Conservation (phyloP, 64 coral and sea anemone species). For the Pocillopora damicornis region DNA sequence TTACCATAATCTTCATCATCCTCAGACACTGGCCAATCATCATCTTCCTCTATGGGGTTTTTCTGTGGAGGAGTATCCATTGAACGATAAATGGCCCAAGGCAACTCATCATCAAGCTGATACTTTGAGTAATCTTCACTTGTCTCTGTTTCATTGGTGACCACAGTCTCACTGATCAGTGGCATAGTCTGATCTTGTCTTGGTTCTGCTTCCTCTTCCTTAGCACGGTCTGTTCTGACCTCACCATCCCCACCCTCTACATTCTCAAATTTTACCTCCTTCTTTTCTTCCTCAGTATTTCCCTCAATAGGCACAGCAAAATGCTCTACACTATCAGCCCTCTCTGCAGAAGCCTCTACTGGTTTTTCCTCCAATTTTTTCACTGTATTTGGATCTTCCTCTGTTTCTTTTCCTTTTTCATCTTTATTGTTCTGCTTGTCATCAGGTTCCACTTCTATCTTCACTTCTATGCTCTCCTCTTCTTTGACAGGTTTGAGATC, state of each 20-base stretch:
- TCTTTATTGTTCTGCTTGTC: conserved; percentile 4
- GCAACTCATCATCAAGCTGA: conserved; percentile 90
- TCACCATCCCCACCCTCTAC: conserved; percentile 4
- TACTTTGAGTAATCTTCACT: conserved; percentile 53
- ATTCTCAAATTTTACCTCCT: not conserved
- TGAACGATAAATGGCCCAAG: conserved; percentile 98
- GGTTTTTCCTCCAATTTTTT: conserved; percentile 21
- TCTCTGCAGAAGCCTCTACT: conserved; percentile 35
- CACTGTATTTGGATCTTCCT: not conserved
- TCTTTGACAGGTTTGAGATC: conserved; percentile 26
- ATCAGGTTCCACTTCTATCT: not conserved
- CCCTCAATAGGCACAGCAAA: conserved; percentile 42
- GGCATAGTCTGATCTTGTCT: not conserved
- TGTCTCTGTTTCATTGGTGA: conserved; percentile 39
- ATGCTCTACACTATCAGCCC: conserved; percentile 23
- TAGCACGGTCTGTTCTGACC: not conserved
- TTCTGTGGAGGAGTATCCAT: conserved; percentile 57
- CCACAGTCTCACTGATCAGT: not conserved
- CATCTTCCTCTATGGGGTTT: conserved; percentile 74
- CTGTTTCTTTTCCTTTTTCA: not conserved
- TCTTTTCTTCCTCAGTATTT: conserved; percentile 7
- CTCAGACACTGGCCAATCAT: conserved; percentile 81
- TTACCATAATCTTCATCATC: conserved; percentile 89
- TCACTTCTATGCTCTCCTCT: not conserved
- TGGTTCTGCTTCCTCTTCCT: conserved; percentile 1